phyloP scores from a whole-genome alignment of 2,888 invertebrate genomes.

The Tenthredo livida region DNA sequence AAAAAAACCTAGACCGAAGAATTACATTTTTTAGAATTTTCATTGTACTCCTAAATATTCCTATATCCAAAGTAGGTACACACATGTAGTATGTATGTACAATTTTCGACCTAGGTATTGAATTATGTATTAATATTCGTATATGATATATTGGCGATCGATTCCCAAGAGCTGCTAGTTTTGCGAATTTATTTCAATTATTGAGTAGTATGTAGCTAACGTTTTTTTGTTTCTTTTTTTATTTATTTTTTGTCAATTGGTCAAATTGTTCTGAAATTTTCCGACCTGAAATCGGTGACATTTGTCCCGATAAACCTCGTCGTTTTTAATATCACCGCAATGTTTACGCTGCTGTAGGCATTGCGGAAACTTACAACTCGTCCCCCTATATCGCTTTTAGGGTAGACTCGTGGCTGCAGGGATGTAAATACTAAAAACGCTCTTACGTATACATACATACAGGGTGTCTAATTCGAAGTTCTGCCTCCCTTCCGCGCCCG shows the following conservation, averaged over 20 bases:
- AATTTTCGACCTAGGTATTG: not conserved
- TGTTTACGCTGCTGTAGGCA: not conserved
- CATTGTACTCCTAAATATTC: too few species aligned
- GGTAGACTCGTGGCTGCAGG: not conserved
- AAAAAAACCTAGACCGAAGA: too few species aligned
- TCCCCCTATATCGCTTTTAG: not conserved
- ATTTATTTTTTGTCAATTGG: not conserved
- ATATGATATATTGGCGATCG: not conserved
- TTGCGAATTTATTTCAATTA: not conserved
- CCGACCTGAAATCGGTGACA: not conserved
- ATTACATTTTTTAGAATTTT: not conserved
- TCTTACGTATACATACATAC: not conserved
- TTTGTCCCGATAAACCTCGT: not conserved
- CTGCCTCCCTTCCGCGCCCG: not conserved
- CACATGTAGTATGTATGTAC: too few species aligned
- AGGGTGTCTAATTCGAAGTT: constrained; percentile 12
- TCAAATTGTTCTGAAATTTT: not conserved
- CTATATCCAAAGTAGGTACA: too few species aligned
- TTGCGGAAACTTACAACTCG: constrained; percentile 5
- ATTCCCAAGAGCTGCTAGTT: not conserved
- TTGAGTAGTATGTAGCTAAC: not conserved
- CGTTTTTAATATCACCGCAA: constrained; percentile 30
- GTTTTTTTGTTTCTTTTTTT: not conserved
- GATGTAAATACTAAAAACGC: not conserved
- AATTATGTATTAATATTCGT: not conserved